Percentiles rank a stretch among this genome's conserved stretches.
Evolutionary conservation across 1,140 invertebrate species (phyloP).

Genomic region (Eulimnadia texana): DNA sequence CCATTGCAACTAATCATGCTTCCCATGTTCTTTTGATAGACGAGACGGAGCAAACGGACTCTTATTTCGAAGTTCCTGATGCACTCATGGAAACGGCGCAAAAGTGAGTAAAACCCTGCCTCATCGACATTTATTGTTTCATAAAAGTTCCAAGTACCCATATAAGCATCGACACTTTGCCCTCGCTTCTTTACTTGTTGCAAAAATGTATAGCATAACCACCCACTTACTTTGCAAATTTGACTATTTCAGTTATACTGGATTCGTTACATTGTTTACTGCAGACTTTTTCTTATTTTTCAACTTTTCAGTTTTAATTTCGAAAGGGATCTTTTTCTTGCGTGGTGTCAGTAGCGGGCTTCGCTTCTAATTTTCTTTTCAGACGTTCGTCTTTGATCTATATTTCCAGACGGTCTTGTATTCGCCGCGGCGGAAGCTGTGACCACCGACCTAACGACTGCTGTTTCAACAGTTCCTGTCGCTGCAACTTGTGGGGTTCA

Average conservation of each 20-base stretch:
- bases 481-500: slow-evolving; percentile 79
- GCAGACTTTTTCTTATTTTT: too few relatives aligned
- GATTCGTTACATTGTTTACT: too few relatives aligned
- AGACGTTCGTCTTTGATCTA: slow-evolving; percentile 74
- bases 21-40: neutral
- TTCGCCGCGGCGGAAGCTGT: slow-evolving; percentile 61
- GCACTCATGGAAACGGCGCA: slow-evolving; percentile 29
- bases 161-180: too few relatives aligned
- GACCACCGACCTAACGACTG: slow-evolving; percentile 71
- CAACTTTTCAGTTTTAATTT: neutral
- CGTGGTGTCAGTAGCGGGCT: neutral
- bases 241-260: too few relatives aligned
- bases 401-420: slow-evolving; percentile 71
- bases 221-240: neutral
- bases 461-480: slow-evolving; percentile 68
- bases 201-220: too few relatives aligned
- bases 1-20: neutral
- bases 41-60: neutral
- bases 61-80: neutral
- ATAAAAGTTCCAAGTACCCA: too few relatives aligned
- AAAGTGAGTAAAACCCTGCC: too few relatives aligned
- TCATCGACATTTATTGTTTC: too few relatives aligned
- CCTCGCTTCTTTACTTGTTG: too few relatives aligned
- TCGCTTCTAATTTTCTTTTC: slow-evolving; percentile 32
- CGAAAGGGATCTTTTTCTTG: neutral